Percentiles rank a stretch among this genome's conserved stretches.
Evolutionary conservation across 2,888 invertebrate genomes (phyloP).

Genomic region (Tenthredo notha): DNA sequence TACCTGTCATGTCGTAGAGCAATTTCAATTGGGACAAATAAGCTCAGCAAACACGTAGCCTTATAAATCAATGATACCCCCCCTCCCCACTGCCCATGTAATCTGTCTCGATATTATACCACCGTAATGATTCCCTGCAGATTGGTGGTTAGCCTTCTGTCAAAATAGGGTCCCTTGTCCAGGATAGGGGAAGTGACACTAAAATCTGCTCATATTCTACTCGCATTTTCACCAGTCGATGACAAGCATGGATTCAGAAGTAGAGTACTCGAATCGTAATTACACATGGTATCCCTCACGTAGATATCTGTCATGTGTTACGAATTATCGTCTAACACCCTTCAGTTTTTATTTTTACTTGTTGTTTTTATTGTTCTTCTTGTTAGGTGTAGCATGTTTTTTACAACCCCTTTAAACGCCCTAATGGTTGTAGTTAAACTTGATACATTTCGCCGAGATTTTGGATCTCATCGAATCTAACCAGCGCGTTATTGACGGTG

Average conservation of each 20-base stretch:
- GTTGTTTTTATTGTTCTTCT: neutral
- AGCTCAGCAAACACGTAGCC: neutral
- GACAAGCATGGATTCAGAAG: neutral
- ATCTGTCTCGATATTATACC: conserved; percentile 11
- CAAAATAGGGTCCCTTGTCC: conserved; percentile 10
- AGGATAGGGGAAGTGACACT: neutral
- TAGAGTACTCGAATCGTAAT: neutral
- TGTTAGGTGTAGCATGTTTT: neutral
- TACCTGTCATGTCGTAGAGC: conserved; percentile 1
- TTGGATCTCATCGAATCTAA: neutral
- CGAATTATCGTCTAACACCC: neutral
- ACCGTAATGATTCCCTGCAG: conserved; percentile 9
- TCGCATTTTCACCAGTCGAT: neutral
- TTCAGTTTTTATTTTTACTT: neutral
- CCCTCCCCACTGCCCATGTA: neutral
- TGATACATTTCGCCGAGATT: neutral
- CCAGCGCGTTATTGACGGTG: neutral
- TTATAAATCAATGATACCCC: conserved; percentile 21
- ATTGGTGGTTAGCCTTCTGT: conserved; percentile 29
- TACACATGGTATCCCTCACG: neutral
- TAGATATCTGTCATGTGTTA: neutral
- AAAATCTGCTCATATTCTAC: neutral
- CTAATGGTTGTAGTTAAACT: neutral
- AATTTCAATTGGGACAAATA: conserved; percentile 1
- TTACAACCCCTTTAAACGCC: neutral